A percentile compares a stretch with the other conserved stretches of the same genome.
phyloP scores from a whole-genome alignment of 92 coral and sea anemone genomes.

The Epizoanthus ramosus region DNA sequence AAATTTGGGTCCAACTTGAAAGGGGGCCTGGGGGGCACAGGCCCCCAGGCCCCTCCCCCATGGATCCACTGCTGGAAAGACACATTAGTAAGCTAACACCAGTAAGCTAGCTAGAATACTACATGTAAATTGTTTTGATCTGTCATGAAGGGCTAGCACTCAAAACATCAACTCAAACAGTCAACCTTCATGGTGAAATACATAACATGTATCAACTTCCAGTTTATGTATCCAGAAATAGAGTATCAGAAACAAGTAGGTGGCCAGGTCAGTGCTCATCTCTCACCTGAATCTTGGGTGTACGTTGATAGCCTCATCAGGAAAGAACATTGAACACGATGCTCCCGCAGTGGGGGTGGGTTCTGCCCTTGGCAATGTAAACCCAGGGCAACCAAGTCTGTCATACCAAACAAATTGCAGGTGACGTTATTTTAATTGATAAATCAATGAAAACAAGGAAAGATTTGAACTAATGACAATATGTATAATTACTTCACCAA shows the following conservation, averaged over 20 bases:
- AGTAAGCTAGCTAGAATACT: too few relatives aligned
- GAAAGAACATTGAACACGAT: conserved; percentile 87
- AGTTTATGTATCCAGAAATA: not conserved
- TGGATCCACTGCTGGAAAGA: too few relatives aligned
- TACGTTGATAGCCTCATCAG: conserved; percentile 84
- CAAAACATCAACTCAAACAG: too few relatives aligned
- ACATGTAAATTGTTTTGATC: too few relatives aligned
- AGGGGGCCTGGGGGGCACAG: too few relatives aligned
- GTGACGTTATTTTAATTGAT: not conserved
- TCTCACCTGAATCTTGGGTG: conserved; percentile 95
- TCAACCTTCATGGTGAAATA: too few relatives aligned
- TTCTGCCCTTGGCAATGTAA: conserved; percentile 67
- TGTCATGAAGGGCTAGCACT: too few relatives aligned
- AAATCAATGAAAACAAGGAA: too few relatives aligned
- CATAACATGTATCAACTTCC: not conserved
- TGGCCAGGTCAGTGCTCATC: not conserved
- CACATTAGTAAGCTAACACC: too few relatives aligned
- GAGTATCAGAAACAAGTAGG: too few relatives aligned
- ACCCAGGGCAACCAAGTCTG: conserved; percentile 95
- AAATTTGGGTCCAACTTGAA: too few relatives aligned
- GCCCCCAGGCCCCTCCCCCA: too few relatives aligned
- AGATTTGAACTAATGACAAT: not conserved
- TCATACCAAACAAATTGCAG: not conserved
- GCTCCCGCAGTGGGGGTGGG: conserved; percentile 82
- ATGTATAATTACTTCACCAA: not conserved